Conservation (phyloP, 2,113 vertebrate species). For the Hemiscyllium ocellatum region DNA sequence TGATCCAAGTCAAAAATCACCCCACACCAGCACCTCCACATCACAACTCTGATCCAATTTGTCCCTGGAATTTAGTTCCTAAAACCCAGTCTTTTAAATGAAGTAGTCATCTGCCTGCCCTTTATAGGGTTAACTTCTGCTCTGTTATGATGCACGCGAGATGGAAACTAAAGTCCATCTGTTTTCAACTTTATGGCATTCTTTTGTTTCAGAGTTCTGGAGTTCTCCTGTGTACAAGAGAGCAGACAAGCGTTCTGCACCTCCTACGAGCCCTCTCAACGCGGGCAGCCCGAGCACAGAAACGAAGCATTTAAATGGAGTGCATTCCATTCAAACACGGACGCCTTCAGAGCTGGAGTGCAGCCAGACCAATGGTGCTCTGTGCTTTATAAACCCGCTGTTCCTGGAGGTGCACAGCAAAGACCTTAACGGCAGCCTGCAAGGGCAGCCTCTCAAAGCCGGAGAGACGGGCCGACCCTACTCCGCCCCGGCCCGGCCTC, state of each 20-base stretch:
- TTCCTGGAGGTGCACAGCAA: slow-evolving; percentile 80
- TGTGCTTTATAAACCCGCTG: slow-evolving; percentile 87
- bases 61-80: background rate
- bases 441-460: slow-evolving; percentile 48
- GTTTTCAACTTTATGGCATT: slow-evolving; percentile 30
- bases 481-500: slow-evolving; percentile 65
- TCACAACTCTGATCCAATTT: background rate
- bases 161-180: background rate
- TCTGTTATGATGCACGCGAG: background rate
- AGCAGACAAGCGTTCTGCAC: slow-evolving; percentile 53
- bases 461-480: slow-evolving; percentile 54
- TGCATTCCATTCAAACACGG: slow-evolving; percentile 68
- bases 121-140: background rate
- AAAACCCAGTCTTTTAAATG: background rate
- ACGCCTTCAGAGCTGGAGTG: slow-evolving; percentile 66
- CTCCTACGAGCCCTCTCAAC: slow-evolving; percentile 55
- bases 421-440: slow-evolving; percentile 55
- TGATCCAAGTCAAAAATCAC: background rate
- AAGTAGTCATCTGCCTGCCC: background rate
- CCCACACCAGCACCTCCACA: too few relatives aligned
- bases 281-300: slow-evolving; percentile 55
- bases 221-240: slow-evolving; percentile 67
- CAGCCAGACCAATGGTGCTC: slow-evolving; percentile 68
- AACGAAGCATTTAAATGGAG: slow-evolving; percentile 67
- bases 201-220: slow-evolving; percentile 76